Evolutionary conservation across 92 coral and sea anemone species (phyloP).

Genomic region (Anthopleura xanthogrammica): DNA sequence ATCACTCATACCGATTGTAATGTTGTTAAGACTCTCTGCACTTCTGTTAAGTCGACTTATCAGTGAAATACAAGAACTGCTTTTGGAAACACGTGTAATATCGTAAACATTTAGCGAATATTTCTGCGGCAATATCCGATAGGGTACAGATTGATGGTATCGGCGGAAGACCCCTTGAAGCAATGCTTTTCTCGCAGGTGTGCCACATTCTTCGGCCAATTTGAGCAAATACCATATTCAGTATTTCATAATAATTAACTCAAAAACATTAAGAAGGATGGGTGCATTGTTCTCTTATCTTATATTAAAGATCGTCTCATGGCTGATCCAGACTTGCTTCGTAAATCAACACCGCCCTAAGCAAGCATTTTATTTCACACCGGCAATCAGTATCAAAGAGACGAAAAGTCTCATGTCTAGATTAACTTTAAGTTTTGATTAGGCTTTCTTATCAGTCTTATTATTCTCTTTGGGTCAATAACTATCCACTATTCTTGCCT

Average conservation of each 20-base stretch:
- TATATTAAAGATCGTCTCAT: neutral
- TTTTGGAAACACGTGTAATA: neutral
- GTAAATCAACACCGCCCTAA: neutral
- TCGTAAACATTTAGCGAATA: neutral
- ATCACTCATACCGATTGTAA: neutral
- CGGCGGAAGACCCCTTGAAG: neutral
- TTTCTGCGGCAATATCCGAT: neutral
- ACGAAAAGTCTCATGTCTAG: neutral
- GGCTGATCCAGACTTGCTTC: neutral
- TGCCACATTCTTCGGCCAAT: too few relatives aligned
- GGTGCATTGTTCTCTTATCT: neutral
- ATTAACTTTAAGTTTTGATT: neutral
- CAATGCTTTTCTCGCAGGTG: neutral
- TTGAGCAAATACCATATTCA: too few relatives aligned
- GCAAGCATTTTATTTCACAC: neutral
- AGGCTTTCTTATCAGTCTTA: neutral
- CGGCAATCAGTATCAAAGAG: neutral
- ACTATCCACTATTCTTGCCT: neutral
- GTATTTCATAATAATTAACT: too few relatives aligned
- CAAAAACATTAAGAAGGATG: neutral
- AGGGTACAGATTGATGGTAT: neutral
- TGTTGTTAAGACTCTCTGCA: neutral
- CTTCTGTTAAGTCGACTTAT: neutral
- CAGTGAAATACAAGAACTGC: neutral
- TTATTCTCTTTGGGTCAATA: neutral